Evolutionary conservation across 2,113 vertebrate genomes (phyloP).

Genomic region (Sylvia atricapilla): DNA sequence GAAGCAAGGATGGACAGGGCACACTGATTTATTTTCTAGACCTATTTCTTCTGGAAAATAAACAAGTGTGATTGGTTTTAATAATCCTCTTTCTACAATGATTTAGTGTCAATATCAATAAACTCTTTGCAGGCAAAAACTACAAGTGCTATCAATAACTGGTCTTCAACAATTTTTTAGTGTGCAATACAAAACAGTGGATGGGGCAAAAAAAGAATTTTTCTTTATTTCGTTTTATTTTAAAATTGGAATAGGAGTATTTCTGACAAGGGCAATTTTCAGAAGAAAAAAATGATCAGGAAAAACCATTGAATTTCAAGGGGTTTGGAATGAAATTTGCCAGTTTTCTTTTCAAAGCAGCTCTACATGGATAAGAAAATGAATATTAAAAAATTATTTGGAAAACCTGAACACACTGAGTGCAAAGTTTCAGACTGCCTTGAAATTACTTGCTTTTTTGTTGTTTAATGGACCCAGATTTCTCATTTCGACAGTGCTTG

Average conservation of each 20-base stretch:
- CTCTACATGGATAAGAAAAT: background rate
- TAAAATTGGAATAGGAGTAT: background rate
- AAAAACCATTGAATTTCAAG: background rate
- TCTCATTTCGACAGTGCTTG: background rate
- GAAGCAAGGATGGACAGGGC: background rate
- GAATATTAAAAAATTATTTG: background rate
- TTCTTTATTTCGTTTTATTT: background rate
- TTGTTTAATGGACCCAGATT: background rate
- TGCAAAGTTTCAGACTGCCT: background rate
- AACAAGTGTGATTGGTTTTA: background rate
- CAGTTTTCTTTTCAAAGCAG: background rate
- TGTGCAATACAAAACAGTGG: background rate
- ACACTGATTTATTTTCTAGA: background rate
- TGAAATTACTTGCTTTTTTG: background rate
- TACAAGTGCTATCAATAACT: background rate
- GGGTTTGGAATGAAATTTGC: background rate
- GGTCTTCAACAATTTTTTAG: background rate
- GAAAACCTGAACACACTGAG: background rate
- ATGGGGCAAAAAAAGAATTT: background rate
- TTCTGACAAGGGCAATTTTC: background rate
- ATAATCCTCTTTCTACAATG: background rate
- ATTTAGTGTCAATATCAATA: background rate
- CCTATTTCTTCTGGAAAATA: background rate
- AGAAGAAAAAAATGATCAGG: background rate
- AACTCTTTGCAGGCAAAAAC: background rate